These are phyloP conservation scores for Oriolus oriolus DNA, from an alignment of 2,113 vertebrate species.

Conservation along the genomic window DNA sequence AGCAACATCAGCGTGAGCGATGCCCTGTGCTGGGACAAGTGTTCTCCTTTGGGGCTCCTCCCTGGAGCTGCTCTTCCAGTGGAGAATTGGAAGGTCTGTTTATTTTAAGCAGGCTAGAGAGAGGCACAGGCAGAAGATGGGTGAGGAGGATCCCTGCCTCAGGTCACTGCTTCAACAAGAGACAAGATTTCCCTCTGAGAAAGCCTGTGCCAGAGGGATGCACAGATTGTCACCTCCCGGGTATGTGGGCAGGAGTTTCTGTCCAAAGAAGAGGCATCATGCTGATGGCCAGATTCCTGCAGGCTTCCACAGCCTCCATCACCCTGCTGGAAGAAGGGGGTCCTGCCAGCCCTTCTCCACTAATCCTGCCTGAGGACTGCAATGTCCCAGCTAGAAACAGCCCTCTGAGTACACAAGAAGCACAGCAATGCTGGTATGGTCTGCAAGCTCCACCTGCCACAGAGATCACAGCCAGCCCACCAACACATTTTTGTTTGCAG, in stretches of 20 bases:
- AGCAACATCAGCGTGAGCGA: accelerated
- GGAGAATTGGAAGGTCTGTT: not conserved
- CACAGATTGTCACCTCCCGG: not conserved
- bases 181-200: not conserved
- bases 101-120: not conserved
- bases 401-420: accelerated
- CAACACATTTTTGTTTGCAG: not conserved
- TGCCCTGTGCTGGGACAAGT: not conserved
- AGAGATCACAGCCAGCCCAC: not conserved
- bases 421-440: accelerated
- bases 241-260: not conserved
- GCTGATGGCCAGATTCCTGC: not conserved
- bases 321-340: not conserved
- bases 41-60: not conserved
- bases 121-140: not conserved
- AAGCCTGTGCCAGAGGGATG: not conserved
- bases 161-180: not conserved
- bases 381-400: not conserved
- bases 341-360: not conserved
- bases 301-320: not conserved
- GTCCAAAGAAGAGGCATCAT: not conserved
- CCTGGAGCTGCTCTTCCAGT: not conserved
- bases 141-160: not conserved
- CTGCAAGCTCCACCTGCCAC: not conserved
- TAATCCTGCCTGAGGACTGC: not conserved